Conservation (phyloP, 2,113 vertebrate species). For the Fregetta grallaria region DNA sequence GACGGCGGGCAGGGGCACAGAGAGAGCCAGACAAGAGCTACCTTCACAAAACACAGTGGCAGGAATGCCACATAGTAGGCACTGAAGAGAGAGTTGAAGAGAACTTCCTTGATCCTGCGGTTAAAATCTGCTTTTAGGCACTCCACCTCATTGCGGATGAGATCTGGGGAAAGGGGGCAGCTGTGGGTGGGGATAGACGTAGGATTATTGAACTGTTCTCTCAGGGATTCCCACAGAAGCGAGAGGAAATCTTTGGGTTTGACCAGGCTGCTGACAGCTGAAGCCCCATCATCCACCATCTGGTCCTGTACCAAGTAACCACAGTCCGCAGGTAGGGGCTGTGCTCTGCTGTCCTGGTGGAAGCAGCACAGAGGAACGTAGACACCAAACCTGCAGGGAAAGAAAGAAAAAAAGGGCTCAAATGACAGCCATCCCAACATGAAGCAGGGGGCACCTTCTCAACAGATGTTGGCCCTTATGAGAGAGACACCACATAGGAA, state of each 20-base stretch:
- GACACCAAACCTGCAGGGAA: slow-evolving; percentile 86
- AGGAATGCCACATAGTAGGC: slow-evolving; percentile 98
- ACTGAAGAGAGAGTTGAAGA: slow-evolving; percentile 99
- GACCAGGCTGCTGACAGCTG: slow-evolving; percentile 77
- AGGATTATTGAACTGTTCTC: slow-evolving; percentile 90
- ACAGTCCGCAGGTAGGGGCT: slow-evolving; percentile 81
- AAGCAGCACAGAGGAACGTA: slow-evolving; percentile 98
- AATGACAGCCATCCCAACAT: neutral
- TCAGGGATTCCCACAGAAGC: slow-evolving; percentile 88
- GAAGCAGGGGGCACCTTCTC: neutral
- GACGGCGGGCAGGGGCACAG: neutral
- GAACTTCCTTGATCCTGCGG: slow-evolving; percentile 96
- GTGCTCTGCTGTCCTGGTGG: slow-evolving; percentile 91
- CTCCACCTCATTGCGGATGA: slow-evolving; percentile 95
- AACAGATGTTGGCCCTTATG: neutral
- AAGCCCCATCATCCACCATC: slow-evolving; percentile 76
- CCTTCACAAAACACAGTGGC: slow-evolving; percentile 97
- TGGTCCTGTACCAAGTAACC: slow-evolving; percentile 85
- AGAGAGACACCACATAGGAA: neutral
- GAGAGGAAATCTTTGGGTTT: slow-evolving; percentile 92
- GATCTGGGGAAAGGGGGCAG: slow-evolving; percentile 92
- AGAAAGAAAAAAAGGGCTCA: neutral
- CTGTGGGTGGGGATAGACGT: slow-evolving; percentile 89
- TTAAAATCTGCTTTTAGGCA: slow-evolving; percentile 98
- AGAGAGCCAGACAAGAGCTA: slow-evolving; percentile 55